Evolutionary conservation across 2,888 invertebrate genomes (phyloP).

Genomic region (Diloba caeruleocephala): DNA sequence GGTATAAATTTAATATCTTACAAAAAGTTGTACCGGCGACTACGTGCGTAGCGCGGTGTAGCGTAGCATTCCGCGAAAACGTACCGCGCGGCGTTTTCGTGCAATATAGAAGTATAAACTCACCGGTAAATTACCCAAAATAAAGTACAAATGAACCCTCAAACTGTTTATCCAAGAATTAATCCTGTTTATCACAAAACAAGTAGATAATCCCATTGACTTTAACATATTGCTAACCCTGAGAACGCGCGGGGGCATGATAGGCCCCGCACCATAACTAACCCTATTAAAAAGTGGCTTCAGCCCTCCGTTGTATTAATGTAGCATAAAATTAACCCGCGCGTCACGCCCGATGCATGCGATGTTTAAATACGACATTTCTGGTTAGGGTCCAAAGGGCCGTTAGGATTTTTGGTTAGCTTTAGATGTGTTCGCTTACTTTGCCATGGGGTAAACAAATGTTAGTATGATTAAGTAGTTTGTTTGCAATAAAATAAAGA

Average conservation of each 20-base stretch:
- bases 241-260: constrained; percentile 70
- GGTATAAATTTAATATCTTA: too few relatives aligned
- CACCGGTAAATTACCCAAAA: constrained; percentile 5
- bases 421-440: constrained; percentile 21
- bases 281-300: constrained; percentile 86
- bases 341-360: constrained; percentile 79
- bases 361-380: constrained; percentile 71
- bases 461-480: neutral
- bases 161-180: constrained; percentile 52
- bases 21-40: too few relatives aligned
- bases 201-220: constrained; percentile 73
- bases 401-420: constrained; percentile 59
- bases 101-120: too few relatives aligned
- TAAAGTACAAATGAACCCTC: constrained; percentile 44
- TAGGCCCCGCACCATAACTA: constrained; percentile 82
- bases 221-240: constrained; percentile 80
- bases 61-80: too few relatives aligned
- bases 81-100: too few relatives aligned
- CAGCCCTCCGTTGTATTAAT: constrained; percentile 81
- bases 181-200: constrained; percentile 66
- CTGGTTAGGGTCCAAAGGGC: constrained; percentile 58
- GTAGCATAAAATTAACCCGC: constrained; percentile 88
- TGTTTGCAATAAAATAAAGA: neutral
- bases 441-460: neutral
- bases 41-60: too few relatives aligned